A percentile compares a stretch with the other conserved stretches of the same genome.
Evolutionary conservation across 2,888 invertebrate species (phyloP).

Genomic region (Pycnomerus fuliginosus): DNA sequence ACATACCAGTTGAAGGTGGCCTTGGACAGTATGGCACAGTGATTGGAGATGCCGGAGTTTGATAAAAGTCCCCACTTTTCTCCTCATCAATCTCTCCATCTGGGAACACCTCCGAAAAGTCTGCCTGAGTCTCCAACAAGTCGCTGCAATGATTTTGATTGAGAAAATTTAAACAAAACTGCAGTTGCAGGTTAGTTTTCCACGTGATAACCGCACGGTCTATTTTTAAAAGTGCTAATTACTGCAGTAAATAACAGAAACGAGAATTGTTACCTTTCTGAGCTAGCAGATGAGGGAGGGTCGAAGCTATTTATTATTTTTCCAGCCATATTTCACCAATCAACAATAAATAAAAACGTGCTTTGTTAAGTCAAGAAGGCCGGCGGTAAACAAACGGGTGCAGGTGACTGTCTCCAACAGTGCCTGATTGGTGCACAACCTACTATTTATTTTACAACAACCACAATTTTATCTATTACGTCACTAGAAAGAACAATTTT

Average conservation of each 20-base stretch:
- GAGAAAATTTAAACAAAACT: constrained; percentile 5
- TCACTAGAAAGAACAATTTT: no score
- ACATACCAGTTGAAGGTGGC: constrained; percentile 70
- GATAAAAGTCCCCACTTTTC: constrained; percentile 53
- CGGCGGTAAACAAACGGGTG: no score
- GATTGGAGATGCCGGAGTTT: constrained; percentile 71
- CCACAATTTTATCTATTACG: no score
- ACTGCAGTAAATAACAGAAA: neutral
- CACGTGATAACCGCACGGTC: constrained; percentile 11
- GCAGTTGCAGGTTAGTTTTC: constrained; percentile 8
- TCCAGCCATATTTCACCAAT: no score
- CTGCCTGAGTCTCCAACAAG: constrained; percentile 63
- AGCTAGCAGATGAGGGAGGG: constrained; percentile 88
- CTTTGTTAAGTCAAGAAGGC: no score
- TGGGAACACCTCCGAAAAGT: constrained; percentile 62
- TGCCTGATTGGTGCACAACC: no score
- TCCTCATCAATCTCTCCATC: constrained; percentile 51
- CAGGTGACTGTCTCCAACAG: no score
- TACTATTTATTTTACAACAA: no score
- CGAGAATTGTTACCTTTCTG: constrained; percentile 70
- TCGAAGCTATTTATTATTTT: constrained; percentile 64
- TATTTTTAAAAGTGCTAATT: constrained; percentile 1
- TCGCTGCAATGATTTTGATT: constrained; percentile 44
- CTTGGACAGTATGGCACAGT: constrained; percentile 75
- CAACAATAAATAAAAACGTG: no score